These are phyloP conservation scores for Orchesellides sinensis DNA, from an alignment of 2,888 invertebrate genomes.

Conservation along the genomic window DNA sequence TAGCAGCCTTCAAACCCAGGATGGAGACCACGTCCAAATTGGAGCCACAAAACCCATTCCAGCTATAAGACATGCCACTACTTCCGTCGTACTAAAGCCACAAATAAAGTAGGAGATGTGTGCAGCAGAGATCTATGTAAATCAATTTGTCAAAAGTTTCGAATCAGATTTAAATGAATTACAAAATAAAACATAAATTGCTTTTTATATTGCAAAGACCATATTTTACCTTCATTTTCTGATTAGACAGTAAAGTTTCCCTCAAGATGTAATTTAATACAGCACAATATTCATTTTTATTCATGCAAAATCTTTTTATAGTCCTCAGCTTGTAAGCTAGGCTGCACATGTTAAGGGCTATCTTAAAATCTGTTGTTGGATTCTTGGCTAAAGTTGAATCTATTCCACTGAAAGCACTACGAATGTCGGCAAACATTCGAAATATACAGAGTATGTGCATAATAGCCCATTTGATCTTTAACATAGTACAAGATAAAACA, in stretches of 20 bases:
- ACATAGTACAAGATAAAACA: too few species aligned
- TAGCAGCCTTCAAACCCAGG: conserved; percentile 6
- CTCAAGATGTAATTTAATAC: not conserved
- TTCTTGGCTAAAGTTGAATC: not conserved
- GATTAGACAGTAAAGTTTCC: not conserved
- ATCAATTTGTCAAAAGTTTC: not conserved
- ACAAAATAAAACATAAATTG: not conserved
- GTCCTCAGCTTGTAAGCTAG: not conserved
- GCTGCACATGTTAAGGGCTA: not conserved
- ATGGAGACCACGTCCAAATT: conserved; percentile 8
- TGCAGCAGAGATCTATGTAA: not conserved
- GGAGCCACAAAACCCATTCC: not conserved
- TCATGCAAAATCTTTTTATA: conserved; percentile 12
- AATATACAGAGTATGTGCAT: not conserved
- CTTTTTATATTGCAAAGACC: not conserved
- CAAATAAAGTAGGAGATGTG: not conserved
- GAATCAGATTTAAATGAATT: not conserved
- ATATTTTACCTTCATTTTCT: not conserved
- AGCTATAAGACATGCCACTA: not conserved
- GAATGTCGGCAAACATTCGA: not conserved
- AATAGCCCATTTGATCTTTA: not conserved
- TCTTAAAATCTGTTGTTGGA: conserved; percentile 12
- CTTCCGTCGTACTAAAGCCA: not conserved
- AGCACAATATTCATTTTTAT: not conserved
- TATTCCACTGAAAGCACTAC: not conserved